Evolutionary conservation across 1,140 invertebrate genomes (phyloP), one percentile per base, ranked within the genome.

Genomic region (Antheraea pernyi): DNA sequence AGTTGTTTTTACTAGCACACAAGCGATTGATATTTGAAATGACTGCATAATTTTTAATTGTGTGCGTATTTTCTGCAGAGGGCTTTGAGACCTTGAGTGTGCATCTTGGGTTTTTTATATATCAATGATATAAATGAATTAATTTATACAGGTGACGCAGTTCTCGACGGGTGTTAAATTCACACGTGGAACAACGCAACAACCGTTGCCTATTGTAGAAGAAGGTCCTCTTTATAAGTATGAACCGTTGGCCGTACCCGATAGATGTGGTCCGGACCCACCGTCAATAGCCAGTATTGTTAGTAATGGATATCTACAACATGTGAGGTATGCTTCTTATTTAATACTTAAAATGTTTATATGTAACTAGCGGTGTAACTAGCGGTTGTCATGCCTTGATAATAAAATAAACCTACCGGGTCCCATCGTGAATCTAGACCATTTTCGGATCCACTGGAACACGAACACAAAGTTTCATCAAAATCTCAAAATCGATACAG

Each of bases 161-260:
- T 97, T 98, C 85, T 97, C 97, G 53, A 95, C 95, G 19, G 97
- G 97, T 39, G 96, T 97, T 6, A 96, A 97, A 82, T 96, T 97
- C 89, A 88, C 88, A 0, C 71, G 88, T 67, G 85, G 88, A 7
- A 75, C 82, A 3, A 80, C 81, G 0, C 93, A 94, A 65, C 84
- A 96, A 37, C 94, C 96, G 3, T 84, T 97, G 8, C 96, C 96
- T 0, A 94, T 96, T 78, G 91, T 95, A 6, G 96, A 97, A 74
- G 96, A 97, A 80, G 96, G 95, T 8, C 95, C 96, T 2, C 80
- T 95, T 0, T 98, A 95, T 81, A 79, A 91, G 16, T 98, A 98
- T 83, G 92, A 93, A 65, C 92, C 95, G 9, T 93, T 94, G 0
- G 77, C 82, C 16, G 84, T 95, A 19, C 84, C 93, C 18, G 95